phyloP scores from a whole-genome alignment of 2,888 invertebrate genomes.

The Machimus rusticus region DNA sequence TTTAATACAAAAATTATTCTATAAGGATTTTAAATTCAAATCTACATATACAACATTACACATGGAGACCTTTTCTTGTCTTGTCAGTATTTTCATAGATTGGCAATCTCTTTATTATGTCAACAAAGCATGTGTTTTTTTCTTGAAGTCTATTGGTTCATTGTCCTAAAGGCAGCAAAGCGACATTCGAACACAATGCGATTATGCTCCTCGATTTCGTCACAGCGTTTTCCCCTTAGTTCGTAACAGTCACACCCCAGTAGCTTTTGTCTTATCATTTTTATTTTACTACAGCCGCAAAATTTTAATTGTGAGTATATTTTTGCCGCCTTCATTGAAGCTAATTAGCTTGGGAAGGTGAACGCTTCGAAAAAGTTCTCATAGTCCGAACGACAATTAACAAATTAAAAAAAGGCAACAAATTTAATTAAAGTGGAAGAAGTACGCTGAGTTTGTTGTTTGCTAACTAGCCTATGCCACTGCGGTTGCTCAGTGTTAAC shows the following conservation, averaged over 20 bases:
- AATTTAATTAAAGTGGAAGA: neutral
- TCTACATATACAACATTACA: too few species aligned
- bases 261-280: neutral
- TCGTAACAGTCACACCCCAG: neutral
- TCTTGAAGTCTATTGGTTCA: neutral
- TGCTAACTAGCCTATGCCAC: neutral
- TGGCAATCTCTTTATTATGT: neutral
- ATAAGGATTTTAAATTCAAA: too few species aligned
- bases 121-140: neutral
- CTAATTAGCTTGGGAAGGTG: neutral
- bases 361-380: neutral
- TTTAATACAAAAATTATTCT: too few species aligned
- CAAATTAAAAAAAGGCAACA: neutral
- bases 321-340: neutral
- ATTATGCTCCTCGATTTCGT: neutral
- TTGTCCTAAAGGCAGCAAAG: neutral
- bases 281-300: neutral
- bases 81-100: neutral
- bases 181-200: neutral
- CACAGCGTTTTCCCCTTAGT: neutral
- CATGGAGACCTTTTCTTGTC: neutral
- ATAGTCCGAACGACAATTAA: neutral
- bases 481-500: neutral
- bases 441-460: neutral
- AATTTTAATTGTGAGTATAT: neutral